Conservation (phyloP, 2,888 invertebrate species). For the Oscheius sp. region DNA sequence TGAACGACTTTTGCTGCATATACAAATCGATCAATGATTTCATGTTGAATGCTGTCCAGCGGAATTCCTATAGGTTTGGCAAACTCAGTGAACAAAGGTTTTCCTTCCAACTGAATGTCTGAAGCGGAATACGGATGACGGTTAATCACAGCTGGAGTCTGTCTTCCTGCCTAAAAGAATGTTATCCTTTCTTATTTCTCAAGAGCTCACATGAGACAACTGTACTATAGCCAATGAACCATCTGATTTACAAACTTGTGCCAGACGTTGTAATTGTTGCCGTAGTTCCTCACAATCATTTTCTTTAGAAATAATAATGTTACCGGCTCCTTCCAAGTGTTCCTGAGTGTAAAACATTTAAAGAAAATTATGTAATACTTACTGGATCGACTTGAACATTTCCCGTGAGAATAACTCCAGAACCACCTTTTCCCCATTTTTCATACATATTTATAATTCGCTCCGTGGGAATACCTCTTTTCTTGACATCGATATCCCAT, state of each 20-base stretch:
- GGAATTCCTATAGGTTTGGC: constrained; percentile 53
- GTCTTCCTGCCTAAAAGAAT: constrained; percentile 50
- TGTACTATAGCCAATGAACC: constrained; percentile 53
- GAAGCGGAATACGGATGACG: constrained; percentile 53
- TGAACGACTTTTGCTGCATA: constrained; percentile 41
- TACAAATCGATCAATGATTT: constrained; percentile 46
- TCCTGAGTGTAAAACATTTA: constrained; percentile 35
- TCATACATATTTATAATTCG: constrained; percentile 45
- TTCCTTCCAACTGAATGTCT: constrained; percentile 39
- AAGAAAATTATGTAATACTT: constrained; percentile 1
- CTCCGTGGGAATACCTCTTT: constrained; percentile 46
- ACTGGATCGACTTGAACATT: constrained; percentile 52
- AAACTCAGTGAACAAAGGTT: constrained; percentile 32
- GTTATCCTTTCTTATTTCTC: no score
- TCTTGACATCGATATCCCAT: constrained; percentile 35
- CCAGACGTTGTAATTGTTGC: constrained; percentile 32
- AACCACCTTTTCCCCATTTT: constrained; percentile 58
- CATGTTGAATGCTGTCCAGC: constrained; percentile 51
- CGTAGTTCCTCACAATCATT: constrained; percentile 38
- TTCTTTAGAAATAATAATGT: constrained; percentile 51
- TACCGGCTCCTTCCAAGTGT: constrained; percentile 56
- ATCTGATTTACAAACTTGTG: constrained; percentile 36
- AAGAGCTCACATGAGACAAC: constrained; percentile 39
- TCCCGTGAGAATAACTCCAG: constrained; percentile 57
- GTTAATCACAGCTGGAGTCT: constrained; percentile 50